These are phyloP conservation scores for Venusia cambrica DNA, from an alignment of 2,888 invertebrate genomes.

Conservation along the genomic window DNA sequence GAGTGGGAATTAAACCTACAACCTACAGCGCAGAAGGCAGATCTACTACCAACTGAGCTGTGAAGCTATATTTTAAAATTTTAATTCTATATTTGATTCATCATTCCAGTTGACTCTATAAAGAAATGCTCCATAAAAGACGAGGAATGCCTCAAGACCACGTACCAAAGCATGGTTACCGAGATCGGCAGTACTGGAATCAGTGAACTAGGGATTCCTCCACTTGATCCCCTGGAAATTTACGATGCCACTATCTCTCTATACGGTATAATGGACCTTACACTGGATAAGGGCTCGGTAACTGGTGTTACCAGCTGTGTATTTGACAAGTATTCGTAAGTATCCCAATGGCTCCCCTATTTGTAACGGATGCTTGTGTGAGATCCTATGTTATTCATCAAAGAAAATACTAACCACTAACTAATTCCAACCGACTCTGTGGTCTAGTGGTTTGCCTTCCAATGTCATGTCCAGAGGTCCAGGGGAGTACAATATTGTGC, in stretches of 20 bases:
- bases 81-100: slow-evolving; percentile 1
- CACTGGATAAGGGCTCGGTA: slow-evolving; percentile 39
- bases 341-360: too few relatives aligned
- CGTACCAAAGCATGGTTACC: slow-evolving; percentile 31
- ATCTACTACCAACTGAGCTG: too few relatives aligned
- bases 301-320: slow-evolving; percentile 45
- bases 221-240: slow-evolving; percentile 44
- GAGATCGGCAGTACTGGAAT: slow-evolving; percentile 39
- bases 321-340: slow-evolving; percentile 27
- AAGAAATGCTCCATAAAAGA: slow-evolving; percentile 44
- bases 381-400: too few relatives aligned
- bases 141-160: slow-evolving; percentile 34
- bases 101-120: slow-evolving; percentile 44
- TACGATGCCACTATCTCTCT: slow-evolving; percentile 35
- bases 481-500: too few relatives aligned
- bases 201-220: slow-evolving; percentile 39
- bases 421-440: too few relatives aligned
- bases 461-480: too few relatives aligned
- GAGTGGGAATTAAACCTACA: too few relatives aligned
- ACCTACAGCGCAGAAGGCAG: too few relatives aligned
- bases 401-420: too few relatives aligned
- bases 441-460: too few relatives aligned
- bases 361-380: too few relatives aligned
- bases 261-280: slow-evolving; percentile 36
- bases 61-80: too few relatives aligned